phyloP scores from a whole-genome alignment of 1,140 invertebrate genomes.

The Eulimnadia texana region DNA sequence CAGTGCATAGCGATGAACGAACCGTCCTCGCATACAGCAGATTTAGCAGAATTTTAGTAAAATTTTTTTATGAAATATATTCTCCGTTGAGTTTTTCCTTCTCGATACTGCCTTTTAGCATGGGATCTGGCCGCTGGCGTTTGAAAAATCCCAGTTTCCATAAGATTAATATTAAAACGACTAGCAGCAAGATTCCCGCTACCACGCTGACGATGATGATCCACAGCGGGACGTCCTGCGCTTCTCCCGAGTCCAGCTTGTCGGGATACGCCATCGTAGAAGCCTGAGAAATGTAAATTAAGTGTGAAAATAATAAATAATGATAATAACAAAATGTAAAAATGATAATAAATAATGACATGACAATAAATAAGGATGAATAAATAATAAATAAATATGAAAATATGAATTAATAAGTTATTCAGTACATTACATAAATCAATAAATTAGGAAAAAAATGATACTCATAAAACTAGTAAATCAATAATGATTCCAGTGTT shows the following conservation, averaged over 20 bases:
- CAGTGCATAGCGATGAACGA: too few species aligned
- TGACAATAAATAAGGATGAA: background rate
- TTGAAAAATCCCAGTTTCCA: constrained; percentile 86
- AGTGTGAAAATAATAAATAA: constrained; percentile 8
- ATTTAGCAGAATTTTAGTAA: background rate
- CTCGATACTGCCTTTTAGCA: constrained; percentile 61
- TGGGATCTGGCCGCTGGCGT: constrained; percentile 54
- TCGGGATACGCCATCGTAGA: constrained; percentile 67
- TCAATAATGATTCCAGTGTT: too few species aligned
- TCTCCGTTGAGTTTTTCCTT: constrained; percentile 29
- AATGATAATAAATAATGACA: too few species aligned
- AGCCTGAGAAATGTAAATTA: constrained; percentile 36
- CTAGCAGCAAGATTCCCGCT: constrained; percentile 58
- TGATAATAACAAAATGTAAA: background rate
- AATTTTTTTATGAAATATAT: constrained; percentile 18
- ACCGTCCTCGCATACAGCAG: too few species aligned
- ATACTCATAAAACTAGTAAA: too few species aligned
- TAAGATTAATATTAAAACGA: constrained; percentile 55
- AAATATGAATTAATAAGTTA: too few species aligned
- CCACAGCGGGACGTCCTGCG: constrained; percentile 58
- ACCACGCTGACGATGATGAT: constrained; percentile 65
- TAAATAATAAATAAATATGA: background rate
- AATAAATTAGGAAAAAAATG: too few species aligned
- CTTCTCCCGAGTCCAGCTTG: constrained; percentile 44
- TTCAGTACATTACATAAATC: too few species aligned